These are phyloP conservation scores for Taxidea taxus DNA, from an alignment of 2,113 vertebrate species.

Conservation along the genomic window DNA sequence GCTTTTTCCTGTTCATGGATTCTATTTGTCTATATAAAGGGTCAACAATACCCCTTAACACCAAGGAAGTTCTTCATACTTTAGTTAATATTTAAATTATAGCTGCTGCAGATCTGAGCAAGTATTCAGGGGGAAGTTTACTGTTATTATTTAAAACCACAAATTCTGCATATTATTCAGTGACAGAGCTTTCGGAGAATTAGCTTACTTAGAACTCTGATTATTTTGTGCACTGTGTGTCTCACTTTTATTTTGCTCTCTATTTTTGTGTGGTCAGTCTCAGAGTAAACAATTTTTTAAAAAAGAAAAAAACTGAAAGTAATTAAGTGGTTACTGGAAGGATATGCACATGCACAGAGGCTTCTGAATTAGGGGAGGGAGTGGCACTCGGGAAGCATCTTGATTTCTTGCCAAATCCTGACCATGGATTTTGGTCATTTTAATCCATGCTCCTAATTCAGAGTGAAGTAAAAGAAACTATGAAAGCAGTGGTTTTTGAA, in stretches of 20 bases:
- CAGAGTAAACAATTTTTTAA: background rate
- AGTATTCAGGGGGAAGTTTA: background rate
- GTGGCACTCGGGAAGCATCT: background rate
- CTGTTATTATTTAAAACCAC: background rate
- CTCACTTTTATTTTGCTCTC: background rate
- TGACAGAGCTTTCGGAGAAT: background rate
- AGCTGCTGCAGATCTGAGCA: background rate
- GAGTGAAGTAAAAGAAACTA: constrained; percentile 54
- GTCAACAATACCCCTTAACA: background rate
- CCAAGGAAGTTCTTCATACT: background rate
- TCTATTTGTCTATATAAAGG: background rate
- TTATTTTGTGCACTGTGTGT: background rate
- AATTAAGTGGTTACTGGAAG: background rate
- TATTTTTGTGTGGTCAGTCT: background rate
- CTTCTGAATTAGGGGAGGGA: background rate
- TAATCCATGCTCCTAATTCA: constrained; percentile 53
- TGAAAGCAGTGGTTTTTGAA: constrained; percentile 51
- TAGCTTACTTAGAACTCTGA: background rate
- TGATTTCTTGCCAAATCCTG: constrained; percentile 28
- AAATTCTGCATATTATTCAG: background rate
- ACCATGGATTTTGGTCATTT: constrained; percentile 37
- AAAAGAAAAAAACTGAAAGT: background rate
- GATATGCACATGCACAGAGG: background rate
- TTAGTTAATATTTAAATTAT: background rate
- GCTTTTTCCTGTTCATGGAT: background rate